Percentiles rank a stretch among this genome's conserved stretches.
Evolutionary conservation across 2,797 vertebrate genomes (phyloP).

Genomic region (Lutjanus campechanus): DNA sequence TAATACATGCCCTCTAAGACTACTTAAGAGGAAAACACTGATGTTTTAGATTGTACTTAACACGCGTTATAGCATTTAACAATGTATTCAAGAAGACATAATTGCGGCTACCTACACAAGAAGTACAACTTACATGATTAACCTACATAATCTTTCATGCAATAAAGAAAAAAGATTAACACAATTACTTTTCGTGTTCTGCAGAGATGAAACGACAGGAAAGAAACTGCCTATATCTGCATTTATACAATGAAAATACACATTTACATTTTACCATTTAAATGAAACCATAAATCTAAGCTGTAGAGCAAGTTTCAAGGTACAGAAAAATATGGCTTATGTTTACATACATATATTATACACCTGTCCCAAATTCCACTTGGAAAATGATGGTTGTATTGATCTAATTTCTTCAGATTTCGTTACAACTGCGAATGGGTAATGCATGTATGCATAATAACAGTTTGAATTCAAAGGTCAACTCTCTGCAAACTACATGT

Average conservation of each 20-base stretch:
- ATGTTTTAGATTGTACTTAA: constrained; percentile 15
- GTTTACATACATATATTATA: constrained; percentile 5
- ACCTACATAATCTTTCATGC: constrained; percentile 5
- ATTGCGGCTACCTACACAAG: constrained; percentile 16
- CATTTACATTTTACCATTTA: constrained; percentile 17
- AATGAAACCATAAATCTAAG: constrained; percentile 8
- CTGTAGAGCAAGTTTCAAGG: constrained; percentile 1
- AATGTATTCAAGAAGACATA: constrained; percentile 8
- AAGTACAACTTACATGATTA: constrained; percentile 2
- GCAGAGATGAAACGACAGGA: neutral
- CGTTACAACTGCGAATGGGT: neutral
- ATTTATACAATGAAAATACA: constrained; percentile 30
- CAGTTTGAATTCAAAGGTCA: constrained; percentile 16
- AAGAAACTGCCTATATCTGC: constrained; percentile 17
- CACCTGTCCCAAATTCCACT: neutral
- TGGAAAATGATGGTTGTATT: neutral
- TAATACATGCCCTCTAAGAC: neutral
- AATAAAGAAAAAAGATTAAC: constrained; percentile 2
- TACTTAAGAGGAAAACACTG: neutral
- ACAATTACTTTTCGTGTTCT: constrained; percentile 7
- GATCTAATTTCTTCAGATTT: neutral
- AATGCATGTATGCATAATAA: no score
- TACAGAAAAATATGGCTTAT: constrained; percentile 2
- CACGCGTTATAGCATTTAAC: constrained; percentile 1
- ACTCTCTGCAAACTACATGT: neutral